These are phyloP conservation scores for Epinephelus cyanopodus DNA, from an alignment of 2,113 vertebrate genomes.

Conservation along the genomic window DNA sequence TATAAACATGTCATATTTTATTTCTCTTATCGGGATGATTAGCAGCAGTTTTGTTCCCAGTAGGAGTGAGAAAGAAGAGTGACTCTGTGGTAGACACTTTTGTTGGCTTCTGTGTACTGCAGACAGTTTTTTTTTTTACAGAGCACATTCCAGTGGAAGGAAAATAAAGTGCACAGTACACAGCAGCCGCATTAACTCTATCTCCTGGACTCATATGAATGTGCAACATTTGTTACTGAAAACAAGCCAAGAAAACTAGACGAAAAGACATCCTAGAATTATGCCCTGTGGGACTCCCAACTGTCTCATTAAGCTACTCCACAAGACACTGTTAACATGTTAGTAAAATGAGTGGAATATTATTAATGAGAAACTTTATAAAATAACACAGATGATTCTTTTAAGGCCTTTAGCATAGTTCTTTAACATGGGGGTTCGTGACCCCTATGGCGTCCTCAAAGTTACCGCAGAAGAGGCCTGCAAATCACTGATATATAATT, in stretches of 20 bases:
- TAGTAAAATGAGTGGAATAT: not conserved
- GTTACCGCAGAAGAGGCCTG: no score
- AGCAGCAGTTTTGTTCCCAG: not conserved
- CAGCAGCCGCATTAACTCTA: conserved; percentile 2
- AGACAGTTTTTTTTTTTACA: conserved; percentile 15
- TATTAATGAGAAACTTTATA: no score
- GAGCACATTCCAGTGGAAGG: conserved; percentile 10
- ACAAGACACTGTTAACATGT: not conserved
- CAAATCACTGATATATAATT: no score
- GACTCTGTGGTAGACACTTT: not conserved
- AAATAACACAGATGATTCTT: no score
- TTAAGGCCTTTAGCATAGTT: no score
- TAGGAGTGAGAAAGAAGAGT: not conserved
- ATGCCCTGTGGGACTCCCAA: not conserved
- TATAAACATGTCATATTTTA: conserved; percentile 8
- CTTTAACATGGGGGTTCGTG: no score
- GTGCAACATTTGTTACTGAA: conserved; percentile 1
- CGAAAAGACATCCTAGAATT: conserved; percentile 20
- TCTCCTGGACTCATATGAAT: not conserved
- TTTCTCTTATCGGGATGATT: not conserved
- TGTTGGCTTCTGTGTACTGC: conserved; percentile 9
- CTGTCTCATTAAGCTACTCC: not conserved
- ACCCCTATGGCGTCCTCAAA: no score
- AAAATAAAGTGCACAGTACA: not conserved
- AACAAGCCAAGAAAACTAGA: conserved; percentile 6